phyloP scores from a whole-genome alignment of 64 coral and sea anemone species.

The Hydrozoanthus tunicans region DNA sequence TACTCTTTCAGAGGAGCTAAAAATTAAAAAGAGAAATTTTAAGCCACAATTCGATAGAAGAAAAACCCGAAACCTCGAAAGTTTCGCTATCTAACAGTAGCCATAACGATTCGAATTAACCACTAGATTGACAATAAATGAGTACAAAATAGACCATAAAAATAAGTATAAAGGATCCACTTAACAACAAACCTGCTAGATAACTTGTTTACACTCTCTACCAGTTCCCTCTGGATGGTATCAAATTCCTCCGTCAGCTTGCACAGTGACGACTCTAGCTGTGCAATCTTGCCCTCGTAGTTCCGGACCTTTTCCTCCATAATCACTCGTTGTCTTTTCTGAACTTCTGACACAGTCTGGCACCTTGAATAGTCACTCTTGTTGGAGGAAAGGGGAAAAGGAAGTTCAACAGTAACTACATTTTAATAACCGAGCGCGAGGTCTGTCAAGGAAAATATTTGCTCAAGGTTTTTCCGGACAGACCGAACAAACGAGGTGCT shows the following conservation, averaged over 20 bases:
- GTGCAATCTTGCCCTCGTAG: slow-evolving; percentile 28
- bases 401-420: not conserved
- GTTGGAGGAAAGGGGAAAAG: not conserved
- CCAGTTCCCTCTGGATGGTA: slow-evolving; percentile 24
- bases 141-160: too few species aligned
- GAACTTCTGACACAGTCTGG: slow-evolving; percentile 33
- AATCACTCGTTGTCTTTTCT: slow-evolving; percentile 9
- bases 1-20: slow-evolving; percentile 14
- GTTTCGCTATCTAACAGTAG: too few species aligned
- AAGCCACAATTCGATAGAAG: too few species aligned
- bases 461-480: not conserved
- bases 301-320: slow-evolving; percentile 6
- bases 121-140: too few species aligned
- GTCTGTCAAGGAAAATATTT: too few species aligned
- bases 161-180: not conserved
- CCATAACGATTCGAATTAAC: too few species aligned
- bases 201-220: slow-evolving; percentile 4
- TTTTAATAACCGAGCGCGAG: too few species aligned
- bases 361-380: slow-evolving; percentile 50
- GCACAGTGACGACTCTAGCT: slow-evolving; percentile 5
- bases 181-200: slow-evolving; percentile 1
- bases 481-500: too few species aligned
- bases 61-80: too few species aligned
- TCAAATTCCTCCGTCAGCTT: slow-evolving; percentile 41
- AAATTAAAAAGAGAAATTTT: not conserved